Evolutionary conservation across 2,797 vertebrate genomes (phyloP), one percentile per base, ranked within the genome.

Genomic region (Muraenolepis orangiensis): DNA sequence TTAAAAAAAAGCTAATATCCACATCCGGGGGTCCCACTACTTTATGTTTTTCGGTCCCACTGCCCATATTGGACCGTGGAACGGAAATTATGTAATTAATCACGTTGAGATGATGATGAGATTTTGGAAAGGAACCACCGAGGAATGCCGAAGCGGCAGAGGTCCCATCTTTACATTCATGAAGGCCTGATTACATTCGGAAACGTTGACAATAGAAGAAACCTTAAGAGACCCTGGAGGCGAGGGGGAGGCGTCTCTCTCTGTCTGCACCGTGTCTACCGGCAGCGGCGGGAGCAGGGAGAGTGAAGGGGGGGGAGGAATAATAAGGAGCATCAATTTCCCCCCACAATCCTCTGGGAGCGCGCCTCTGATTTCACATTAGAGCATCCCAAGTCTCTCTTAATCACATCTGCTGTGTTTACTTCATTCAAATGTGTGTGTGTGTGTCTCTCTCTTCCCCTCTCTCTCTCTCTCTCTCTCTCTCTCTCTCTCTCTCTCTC

Each of bases 381-480:
- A 85, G 72, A 82, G 76, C 76, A 66, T 80, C 77, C 83, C 74
- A 6, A 5, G 84, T 83, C 81, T 81, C 69, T 81, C 74, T 84
- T 85, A 88, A 91, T 87, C 76, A 71, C 84, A 85, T 83, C 74
- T 26, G 66, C 80, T 75, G 69, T 86, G 81, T 89, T 90, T 84
- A 80, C 77, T 76, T 78, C 69, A 71, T 77, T 71, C 51, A 57
- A 81, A 79, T 77, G 51, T 51, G n/a, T n/a, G n/a, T n/a, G n/a
- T n/a, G n/a, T n/a, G n/a, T n/a, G n/a, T 4, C 20, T 66, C 70
- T 8, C 70, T 71, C 3, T 20, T 28, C 5, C 70, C 18, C 74
- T 72, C 29, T 57, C 72, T 78, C 69, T 70, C 42, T 38, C 67
- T 3, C 46, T 34, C 36, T 66, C 66, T 36, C 26, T 26, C n/a